Conservation (phyloP, 2,797 vertebrate genomes). For the Argentina silus region DNA sequence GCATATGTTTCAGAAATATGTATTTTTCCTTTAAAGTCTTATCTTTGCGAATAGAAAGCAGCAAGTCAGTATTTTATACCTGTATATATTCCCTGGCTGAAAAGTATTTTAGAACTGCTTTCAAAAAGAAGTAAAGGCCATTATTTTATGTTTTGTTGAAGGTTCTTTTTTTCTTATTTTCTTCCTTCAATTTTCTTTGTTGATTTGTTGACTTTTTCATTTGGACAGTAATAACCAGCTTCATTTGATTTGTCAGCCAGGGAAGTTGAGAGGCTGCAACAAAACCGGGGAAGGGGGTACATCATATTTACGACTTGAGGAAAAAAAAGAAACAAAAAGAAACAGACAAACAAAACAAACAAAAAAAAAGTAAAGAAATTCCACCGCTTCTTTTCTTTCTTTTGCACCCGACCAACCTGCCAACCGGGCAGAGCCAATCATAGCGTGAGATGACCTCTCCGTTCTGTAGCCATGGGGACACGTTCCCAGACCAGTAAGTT, state of each 20-base stretch:
- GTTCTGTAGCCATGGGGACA: constrained; percentile 76
- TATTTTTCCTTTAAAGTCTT: constrained; percentile 71
- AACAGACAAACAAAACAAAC: constrained; percentile 35
- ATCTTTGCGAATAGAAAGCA: constrained; percentile 71
- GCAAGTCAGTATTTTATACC: constrained; percentile 69
- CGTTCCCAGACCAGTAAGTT: constrained; percentile 82
- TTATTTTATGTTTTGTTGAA: constrained; percentile 55
- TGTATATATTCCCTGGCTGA: constrained; percentile 62
- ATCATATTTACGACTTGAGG: constrained; percentile 61
- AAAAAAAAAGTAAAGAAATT: constrained; percentile 65
- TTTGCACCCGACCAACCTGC: constrained; percentile 77
- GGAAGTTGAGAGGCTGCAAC: constrained; percentile 52
- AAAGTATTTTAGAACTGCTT: constrained; percentile 49
- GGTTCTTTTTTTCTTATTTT: constrained; percentile 52
- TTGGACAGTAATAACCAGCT: constrained; percentile 57
- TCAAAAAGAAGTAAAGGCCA: constrained; percentile 40
- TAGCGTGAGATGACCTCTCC: constrained; percentile 80
- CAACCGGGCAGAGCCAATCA: constrained; percentile 82
- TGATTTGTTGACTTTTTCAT: constrained; percentile 29
- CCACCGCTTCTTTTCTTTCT: constrained; percentile 78
- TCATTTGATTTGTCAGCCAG: constrained; percentile 64
- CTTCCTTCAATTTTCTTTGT: constrained; percentile 61
- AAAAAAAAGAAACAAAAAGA: constrained; percentile 67
- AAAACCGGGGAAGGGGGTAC: constrained; percentile 57
- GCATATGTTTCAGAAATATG: constrained; percentile 72